phyloP scores from a whole-genome alignment of 2,797 vertebrate genomes.

The Takifugu ocellatus region DNA sequence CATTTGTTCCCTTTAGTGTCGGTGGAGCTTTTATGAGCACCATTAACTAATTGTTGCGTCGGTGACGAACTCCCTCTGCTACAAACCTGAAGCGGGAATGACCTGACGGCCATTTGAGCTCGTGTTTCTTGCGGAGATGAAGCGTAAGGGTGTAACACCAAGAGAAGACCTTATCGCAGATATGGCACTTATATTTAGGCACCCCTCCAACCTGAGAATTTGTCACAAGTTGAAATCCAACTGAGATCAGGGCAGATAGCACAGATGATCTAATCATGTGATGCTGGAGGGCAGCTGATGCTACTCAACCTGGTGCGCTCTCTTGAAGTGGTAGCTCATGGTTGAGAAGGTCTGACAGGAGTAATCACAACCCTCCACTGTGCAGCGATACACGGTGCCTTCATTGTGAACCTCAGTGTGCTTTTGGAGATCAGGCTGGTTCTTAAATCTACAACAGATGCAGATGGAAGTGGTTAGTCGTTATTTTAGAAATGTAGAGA shows the following conservation, averaged over 20 bases:
- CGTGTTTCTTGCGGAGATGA: conserved; percentile 77
- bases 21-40: neutral
- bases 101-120: conserved; percentile 82
- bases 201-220: conserved; percentile 65
- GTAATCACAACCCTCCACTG: conserved; percentile 76
- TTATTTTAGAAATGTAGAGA: no score
- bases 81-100: conserved; percentile 76
- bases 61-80: neutral
- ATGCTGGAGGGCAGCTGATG: neutral
- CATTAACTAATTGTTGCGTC: neutral
- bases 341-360: conserved; percentile 67
- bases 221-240: no score
- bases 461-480: no score
- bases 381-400: conserved; percentile 78
- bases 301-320: conserved; percentile 66
- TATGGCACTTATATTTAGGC: conserved; percentile 79
- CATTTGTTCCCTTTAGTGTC: no score
- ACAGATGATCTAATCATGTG: neutral
- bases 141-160: conserved; percentile 81
- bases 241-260: neutral
- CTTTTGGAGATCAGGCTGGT: conserved; percentile 76
- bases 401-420: conserved; percentile 78
- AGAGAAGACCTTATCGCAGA: conserved; percentile 81
- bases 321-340: conserved; percentile 73
- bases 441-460: conserved; percentile 72